Conservation (phyloP, 2,888 invertebrate genomes). For the Cataglyphis livida region DNA sequence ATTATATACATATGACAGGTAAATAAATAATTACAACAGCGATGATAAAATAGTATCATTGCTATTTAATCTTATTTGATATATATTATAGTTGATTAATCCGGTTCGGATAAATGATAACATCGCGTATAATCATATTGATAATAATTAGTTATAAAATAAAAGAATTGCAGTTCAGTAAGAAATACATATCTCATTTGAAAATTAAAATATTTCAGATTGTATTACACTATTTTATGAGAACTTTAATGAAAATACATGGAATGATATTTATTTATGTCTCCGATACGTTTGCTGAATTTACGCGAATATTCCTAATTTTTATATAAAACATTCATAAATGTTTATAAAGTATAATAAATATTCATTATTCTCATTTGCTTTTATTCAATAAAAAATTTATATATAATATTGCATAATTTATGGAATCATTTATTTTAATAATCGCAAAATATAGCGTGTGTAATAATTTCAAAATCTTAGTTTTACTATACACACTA, state of each 20-base stretch:
- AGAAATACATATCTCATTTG: background rate
- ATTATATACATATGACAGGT: slow-evolving; percentile 9
- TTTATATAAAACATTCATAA: background rate
- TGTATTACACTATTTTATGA: background rate
- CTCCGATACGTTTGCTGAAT: background rate
- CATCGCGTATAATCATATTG: background rate
- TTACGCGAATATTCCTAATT: background rate
- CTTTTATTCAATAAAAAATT: background rate
- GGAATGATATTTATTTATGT: background rate
- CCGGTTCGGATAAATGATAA: background rate
- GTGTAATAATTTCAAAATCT: background rate
- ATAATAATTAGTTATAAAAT: background rate
- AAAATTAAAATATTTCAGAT: background rate
- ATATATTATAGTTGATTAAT: background rate
- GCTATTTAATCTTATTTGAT: background rate
- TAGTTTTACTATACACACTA: background rate
- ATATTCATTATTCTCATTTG: background rate
- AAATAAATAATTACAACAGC: slow-evolving; percentile 26
- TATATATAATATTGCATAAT: background rate
- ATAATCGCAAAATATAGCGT: background rate
- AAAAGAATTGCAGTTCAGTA: background rate
- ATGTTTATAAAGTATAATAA: background rate
- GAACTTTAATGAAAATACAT: background rate
- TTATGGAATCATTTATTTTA: background rate
- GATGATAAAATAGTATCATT: background rate